Conservation (phyloP, 2,113 vertebrate genomes). For the Muntiacus reevesi region DNA sequence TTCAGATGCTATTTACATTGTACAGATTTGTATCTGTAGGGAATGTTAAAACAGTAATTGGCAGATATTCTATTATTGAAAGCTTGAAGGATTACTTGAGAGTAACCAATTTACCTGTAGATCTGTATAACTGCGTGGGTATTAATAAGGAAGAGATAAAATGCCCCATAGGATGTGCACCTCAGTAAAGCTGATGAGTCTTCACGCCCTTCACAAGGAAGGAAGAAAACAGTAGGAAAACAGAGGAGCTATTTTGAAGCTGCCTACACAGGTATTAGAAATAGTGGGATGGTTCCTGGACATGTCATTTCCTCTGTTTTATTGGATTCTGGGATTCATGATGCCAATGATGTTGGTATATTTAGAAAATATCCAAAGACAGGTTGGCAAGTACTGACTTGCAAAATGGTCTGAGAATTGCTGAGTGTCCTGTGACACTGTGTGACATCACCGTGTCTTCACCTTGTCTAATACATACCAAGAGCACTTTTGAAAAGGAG, state of each 20-base stretch:
- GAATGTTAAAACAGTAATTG: not conserved
- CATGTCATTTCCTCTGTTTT: not conserved
- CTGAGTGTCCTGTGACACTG: not conserved
- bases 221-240: not conserved
- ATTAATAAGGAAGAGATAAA: not conserved
- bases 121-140: fast-evolving
- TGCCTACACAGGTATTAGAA: not conserved
- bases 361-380: not conserved
- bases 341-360: not conserved
- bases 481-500: fast-evolving
- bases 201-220: not conserved
- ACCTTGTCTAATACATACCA: not conserved
- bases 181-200: not conserved
- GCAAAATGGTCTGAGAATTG: not conserved
- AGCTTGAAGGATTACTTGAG: not conserved
- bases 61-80: not conserved
- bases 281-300: not conserved
- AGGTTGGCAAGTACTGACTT: not conserved
- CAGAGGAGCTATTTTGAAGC: not conserved
- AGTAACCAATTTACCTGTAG: not conserved
- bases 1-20: not conserved
- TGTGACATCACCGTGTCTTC: not conserved
- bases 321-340: not conserved
- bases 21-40: not conserved
- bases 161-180: not conserved